Percentiles rank a stretch among this genome's conserved stretches.
Evolutionary conservation across 2,797 vertebrate species (phyloP).

Genomic region (Schizopygopsis pylzovi): DNA sequence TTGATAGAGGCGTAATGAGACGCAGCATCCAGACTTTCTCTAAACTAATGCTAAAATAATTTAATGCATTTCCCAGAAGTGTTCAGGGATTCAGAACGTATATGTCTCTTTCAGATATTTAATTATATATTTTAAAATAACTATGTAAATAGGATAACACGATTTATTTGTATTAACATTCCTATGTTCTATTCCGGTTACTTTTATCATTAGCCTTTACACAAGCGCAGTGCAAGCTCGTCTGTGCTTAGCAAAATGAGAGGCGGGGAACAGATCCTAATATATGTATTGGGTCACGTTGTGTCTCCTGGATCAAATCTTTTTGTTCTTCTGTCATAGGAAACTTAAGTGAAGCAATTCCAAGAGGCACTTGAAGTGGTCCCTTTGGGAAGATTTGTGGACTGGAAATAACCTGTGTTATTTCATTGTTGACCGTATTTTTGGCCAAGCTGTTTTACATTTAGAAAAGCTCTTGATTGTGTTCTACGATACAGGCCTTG

Average conservation of each 20-base stretch:
- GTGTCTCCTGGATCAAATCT: conserved; percentile 80
- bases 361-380: conserved; percentile 90
- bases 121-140: conserved; percentile 58
- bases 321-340: conserved; percentile 81
- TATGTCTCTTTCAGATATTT: conserved; percentile 76
- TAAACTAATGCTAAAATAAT: conserved; percentile 98
- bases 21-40: conserved; percentile 87
- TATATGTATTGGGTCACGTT: conserved; percentile 70
- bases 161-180: conserved; percentile 6
- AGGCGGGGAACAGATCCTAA: conserved; percentile 59
- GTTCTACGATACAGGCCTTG: conserved; percentile 31
- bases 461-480: conserved; percentile 60
- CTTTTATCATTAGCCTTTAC: conserved; percentile 8
- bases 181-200: not conserved
- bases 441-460: conserved; percentile 64
- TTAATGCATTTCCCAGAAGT: conserved; percentile 96
- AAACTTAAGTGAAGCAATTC: conserved; percentile 84
- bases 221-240: conserved; percentile 56
- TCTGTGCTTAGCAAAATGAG: conserved; percentile 46
- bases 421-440: conserved; percentile 77
- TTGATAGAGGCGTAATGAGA: conserved; percentile 89
- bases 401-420: conserved; percentile 83
- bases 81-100: conserved; percentile 96
- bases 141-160: not conserved
- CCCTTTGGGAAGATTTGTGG: conserved; percentile 85